phyloP scores from a whole-genome alignment of 2,797 vertebrate species.

The Garrulus glandarius region DNA sequence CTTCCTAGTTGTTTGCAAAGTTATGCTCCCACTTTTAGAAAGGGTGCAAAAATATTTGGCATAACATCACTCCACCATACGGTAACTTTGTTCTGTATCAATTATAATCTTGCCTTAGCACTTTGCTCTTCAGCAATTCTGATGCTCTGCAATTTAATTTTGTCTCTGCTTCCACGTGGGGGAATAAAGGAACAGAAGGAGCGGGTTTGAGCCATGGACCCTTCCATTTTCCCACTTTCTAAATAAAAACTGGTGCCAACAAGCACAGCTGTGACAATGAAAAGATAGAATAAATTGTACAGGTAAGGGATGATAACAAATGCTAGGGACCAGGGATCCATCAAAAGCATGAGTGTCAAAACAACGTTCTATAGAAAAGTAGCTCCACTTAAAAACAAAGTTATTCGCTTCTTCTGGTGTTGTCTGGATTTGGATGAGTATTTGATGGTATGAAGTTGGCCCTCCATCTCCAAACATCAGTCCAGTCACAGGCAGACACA shows the following conservation, averaged over 20 bases:
- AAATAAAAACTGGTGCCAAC: not conserved
- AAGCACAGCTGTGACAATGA: not conserved
- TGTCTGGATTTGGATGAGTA: not conserved
- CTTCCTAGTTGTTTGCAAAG: slow-evolving; percentile 24
- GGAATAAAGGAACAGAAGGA: slow-evolving; percentile 16
- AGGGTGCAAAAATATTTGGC: slow-evolving; percentile 32
- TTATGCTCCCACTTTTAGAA: slow-evolving; percentile 30
- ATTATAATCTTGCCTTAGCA: slow-evolving; percentile 25
- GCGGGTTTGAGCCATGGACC: accelerated
- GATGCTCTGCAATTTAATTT: not conserved
- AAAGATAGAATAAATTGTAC: not conserved
- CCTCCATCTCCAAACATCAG: not conserved
- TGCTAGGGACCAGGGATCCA: not conserved
- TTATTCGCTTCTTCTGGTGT: accelerated
- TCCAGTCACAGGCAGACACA: not conserved
- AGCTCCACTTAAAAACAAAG: not conserved
- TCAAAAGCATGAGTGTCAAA: not conserved
- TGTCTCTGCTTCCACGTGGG: not conserved
- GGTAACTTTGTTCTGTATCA: slow-evolving; percentile 21
- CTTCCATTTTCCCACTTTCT: not conserved
- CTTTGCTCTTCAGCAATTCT: slow-evolving; percentile 22
- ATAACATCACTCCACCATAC: slow-evolving; percentile 31
- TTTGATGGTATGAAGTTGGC: not conserved
- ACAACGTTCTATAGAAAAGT: not conserved
- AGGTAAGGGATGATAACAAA: not conserved